phyloP scores from a whole-genome alignment of 2,113 vertebrate species.

The Madoqua kirkii region DNA sequence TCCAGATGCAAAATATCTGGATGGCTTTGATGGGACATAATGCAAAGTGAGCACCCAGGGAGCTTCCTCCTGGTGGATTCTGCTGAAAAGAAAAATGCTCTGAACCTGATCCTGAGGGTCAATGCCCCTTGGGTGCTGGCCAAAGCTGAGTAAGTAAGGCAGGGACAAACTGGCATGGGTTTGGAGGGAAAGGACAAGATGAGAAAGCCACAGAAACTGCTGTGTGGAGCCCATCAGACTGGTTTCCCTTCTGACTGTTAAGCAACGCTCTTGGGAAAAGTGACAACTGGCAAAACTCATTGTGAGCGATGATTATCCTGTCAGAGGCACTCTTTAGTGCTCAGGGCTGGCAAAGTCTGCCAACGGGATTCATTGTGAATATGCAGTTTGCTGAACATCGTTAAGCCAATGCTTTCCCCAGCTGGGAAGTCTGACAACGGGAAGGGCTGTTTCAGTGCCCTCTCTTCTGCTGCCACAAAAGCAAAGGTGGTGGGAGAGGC shows the following conservation, averaged over 20 bases:
- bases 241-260: neutral
- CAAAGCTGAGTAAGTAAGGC: neutral
- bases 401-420: slow-evolving; percentile 7
- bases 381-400: slow-evolving; percentile 11
- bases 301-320: neutral
- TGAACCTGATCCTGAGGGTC: neutral
- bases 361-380: neutral
- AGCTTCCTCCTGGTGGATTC: neutral
- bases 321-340: slow-evolving; percentile 13
- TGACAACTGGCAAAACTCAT: slow-evolving; percentile 34
- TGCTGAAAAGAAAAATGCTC: neutral
- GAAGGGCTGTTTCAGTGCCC: neutral
- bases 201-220: neutral
- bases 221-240: neutral
- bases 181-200: neutral
- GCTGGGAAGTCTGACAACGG: neutral
- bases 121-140: neutral
- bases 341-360: slow-evolving; percentile 1
- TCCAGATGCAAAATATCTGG: neutral
- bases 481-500: neutral
- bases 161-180: neutral
- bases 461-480: neutral
- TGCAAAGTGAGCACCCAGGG: neutral
- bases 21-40: neutral
- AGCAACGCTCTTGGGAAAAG: slow-evolving; percentile 1